Percentiles rank a stretch among this genome's conserved stretches.
phyloP scores from a whole-genome alignment of 2,113 vertebrate genomes.

The Nesogale talazaci region DNA sequence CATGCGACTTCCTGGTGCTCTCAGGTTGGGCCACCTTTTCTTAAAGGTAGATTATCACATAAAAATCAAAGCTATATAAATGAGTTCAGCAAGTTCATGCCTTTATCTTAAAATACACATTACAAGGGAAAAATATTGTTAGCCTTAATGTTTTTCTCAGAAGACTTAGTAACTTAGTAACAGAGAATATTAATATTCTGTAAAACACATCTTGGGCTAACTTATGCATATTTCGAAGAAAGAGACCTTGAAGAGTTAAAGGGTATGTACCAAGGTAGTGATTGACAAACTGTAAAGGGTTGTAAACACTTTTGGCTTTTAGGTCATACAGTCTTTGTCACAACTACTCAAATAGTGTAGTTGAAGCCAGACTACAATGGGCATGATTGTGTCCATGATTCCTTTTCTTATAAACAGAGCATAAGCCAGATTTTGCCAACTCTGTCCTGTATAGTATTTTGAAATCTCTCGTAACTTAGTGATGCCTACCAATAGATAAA shows the following conservation, averaged over 20 bases:
- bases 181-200: slow-evolving; percentile 52
- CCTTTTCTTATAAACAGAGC: slow-evolving; percentile 44
- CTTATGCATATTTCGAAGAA: slow-evolving; percentile 39
- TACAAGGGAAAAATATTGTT: slow-evolving; percentile 54
- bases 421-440: slow-evolving; percentile 24
- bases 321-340: background rate
- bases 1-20: slow-evolving; percentile 74
- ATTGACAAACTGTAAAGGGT: slow-evolving; percentile 31
- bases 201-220: slow-evolving; percentile 36
- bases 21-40: slow-evolving; percentile 74
- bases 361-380: slow-evolving; percentile 10
- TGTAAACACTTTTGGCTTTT: slow-evolving; percentile 38
- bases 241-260: background rate
- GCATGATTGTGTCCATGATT: background rate
- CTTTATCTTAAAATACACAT: slow-evolving; percentile 66
- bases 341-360: slow-evolving; percentile 25
- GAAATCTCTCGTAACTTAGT: slow-evolving; percentile 42
- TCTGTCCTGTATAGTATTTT: slow-evolving; percentile 27
- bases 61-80: slow-evolving; percentile 80
- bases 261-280: background rate
- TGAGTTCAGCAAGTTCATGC: slow-evolving; percentile 67
- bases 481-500: slow-evolving; percentile 34
- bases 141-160: slow-evolving; percentile 44
- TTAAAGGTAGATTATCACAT: slow-evolving; percentile 80
- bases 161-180: slow-evolving; percentile 45